Conservation (phyloP, 2,113 vertebrate species). For the Pachycephala philippinensis region DNA sequence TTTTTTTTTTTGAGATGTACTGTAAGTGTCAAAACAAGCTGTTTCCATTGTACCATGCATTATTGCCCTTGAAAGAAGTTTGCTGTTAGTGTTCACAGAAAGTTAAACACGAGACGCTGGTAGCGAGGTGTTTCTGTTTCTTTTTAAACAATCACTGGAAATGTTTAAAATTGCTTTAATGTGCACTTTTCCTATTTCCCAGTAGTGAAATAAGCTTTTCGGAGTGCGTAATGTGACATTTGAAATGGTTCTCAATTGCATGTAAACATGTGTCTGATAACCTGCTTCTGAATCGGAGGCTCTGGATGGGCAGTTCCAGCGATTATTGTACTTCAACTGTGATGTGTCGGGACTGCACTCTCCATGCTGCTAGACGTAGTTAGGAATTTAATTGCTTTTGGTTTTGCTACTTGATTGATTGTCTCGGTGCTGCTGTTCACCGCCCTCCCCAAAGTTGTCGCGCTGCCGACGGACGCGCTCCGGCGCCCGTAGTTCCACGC, state of each 20-base stretch:
- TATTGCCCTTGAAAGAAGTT: conserved; percentile 70
- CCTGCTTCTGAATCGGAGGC: conserved; percentile 70
- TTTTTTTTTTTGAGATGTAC: conserved; percentile 63
- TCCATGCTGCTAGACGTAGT: conserved; percentile 73
- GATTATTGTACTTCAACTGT: conserved; percentile 70
- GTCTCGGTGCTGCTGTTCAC: conserved; percentile 63
- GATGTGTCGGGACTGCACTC: conserved; percentile 73
- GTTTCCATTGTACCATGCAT: conserved; percentile 75
- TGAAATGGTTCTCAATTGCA: conserved; percentile 75
- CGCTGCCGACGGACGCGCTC: neutral
- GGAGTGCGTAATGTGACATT: conserved; percentile 75
- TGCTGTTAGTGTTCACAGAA: conserved; percentile 75
- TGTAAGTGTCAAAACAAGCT: conserved; percentile 75
- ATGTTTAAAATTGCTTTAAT: conserved; percentile 76
- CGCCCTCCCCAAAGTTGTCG: conserved; percentile 50
- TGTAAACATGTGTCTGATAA: conserved; percentile 70
- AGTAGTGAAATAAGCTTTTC: conserved; percentile 78
- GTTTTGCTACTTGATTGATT: conserved; percentile 72
- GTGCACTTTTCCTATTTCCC: conserved; percentile 78
- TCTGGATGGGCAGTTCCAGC: conserved; percentile 73
- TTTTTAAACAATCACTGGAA: conserved; percentile 80
- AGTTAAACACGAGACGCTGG: conserved; percentile 68
- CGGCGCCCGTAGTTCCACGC: conserved; percentile 23
- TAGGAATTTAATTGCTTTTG: conserved; percentile 74
- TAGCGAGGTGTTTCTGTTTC: conserved; percentile 76